Evolutionary conservation across 2,113 vertebrate species (phyloP), one percentile per base, ranked within the genome.

Genomic region (Oryzias javanicus): DNA sequence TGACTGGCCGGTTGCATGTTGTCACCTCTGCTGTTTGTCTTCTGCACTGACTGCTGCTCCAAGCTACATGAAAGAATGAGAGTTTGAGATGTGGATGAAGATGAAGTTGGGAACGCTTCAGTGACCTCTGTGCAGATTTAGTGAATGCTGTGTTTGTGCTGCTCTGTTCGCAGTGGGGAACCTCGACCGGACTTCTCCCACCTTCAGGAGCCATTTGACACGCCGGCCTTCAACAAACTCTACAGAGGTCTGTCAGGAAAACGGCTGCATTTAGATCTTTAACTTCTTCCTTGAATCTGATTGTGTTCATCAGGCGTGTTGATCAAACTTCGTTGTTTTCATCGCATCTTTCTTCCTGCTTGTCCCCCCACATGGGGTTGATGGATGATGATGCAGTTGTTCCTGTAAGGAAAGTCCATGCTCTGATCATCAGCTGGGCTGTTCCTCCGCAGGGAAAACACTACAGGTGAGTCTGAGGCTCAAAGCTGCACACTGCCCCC

Each of bases 351-450:
- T 7, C 6, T 35, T 35, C 8, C 29, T 35, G 8, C 29, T 35
- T 10, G 29, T 10, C 29, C 29, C 29, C 29, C 29, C 29, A 8
- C 29, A 2, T 10, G 8, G 29, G 29, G 29, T 10, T 35, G 29
- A 35, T 35, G 49, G 35, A 58, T 47, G 2, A 18, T 29, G 17
- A 89, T 91, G 42, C 87, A 99, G 97, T 98, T 89, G 90, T 99
- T 84, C 97, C 97, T 46, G 91, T 99, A 84, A 93, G 92, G 89
- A 98, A 97, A 58, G 93, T 97, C 70, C 97, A 99, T 42, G 94
- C 94, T 64, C 59, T 99, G 87, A 98, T 89, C 73, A 94, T 99
- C 88, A 97, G 93, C 54, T 99, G 97, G 97, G 94, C 95, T 0
- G 91, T 99, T 49, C 96, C 95, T 0, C 94, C 96, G 5, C 97